Percentiles rank a stretch among this genome's conserved stretches.
These are phyloP conservation scores for Sipha maydis DNA, from an alignment of 2,888 invertebrate genomes.

Conservation along the genomic window DNA sequence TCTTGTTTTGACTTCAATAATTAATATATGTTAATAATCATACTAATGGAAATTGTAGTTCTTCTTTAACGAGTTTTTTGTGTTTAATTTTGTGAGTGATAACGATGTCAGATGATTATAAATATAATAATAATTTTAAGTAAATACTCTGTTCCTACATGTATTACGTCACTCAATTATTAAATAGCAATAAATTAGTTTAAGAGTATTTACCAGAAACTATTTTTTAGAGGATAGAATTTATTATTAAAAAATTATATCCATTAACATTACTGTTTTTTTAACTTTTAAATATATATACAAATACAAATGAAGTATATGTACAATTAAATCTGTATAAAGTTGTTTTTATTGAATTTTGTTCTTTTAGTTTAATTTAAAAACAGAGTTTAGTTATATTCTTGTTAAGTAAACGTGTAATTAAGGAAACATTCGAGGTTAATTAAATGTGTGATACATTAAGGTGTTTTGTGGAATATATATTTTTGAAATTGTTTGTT, in stretches of 20 bases:
- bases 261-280: background rate
- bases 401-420: background rate
- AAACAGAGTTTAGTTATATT: background rate
- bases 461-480: background rate
- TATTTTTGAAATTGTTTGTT: background rate
- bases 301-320: background rate
- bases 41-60: background rate
- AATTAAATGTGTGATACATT: background rate
- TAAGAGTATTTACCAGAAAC: background rate
- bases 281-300: background rate
- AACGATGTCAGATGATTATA: background rate
- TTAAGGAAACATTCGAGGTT: background rate
- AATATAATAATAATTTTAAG: no score
- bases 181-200: background rate
- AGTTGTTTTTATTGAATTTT: background rate
- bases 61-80: slow-evolving; percentile 20
- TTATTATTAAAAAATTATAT: background rate
- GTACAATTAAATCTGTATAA: background rate
- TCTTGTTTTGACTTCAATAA: no score
- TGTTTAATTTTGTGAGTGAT: background rate
- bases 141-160: background rate
- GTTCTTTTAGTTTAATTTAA: background rate
- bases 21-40: background rate
- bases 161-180: background rate
- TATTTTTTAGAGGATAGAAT: background rate